phyloP scores from a whole-genome alignment of 2,888 invertebrate species.

The Lasioglossum villosulum region DNA sequence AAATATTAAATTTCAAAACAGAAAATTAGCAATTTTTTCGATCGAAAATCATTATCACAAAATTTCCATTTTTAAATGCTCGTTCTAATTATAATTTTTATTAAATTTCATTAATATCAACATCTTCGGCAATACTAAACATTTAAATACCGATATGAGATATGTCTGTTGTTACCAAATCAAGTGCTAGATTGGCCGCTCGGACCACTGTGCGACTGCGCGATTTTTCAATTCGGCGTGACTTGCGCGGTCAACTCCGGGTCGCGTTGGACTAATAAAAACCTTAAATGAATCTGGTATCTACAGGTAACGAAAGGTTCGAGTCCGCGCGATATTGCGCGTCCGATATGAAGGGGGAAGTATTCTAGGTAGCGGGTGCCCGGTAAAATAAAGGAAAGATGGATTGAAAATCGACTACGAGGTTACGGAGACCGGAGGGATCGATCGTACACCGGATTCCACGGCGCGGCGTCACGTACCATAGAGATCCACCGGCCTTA shows the following conservation, averaged over 20 bases:
- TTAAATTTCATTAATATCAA: too few relatives aligned
- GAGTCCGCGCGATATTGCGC: background rate
- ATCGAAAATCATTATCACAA: too few relatives aligned
- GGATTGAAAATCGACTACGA: background rate
- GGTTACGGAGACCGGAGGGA: background rate
- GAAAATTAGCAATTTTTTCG: too few relatives aligned
- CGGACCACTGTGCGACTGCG: background rate
- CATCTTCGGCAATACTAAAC: too few relatives aligned
- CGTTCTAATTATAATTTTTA: too few relatives aligned
- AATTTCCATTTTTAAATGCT: too few relatives aligned
- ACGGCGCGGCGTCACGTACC: conserved; percentile 17
- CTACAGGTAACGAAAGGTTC: background rate
- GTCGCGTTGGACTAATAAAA: background rate
- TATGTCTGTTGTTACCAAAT: too few relatives aligned
- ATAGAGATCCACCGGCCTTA: conserved; percentile 32
- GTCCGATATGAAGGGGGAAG: background rate
- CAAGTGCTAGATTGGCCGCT: too few relatives aligned
- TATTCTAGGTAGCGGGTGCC: background rate
- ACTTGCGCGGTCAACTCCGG: background rate
- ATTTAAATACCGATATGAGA: too few relatives aligned
- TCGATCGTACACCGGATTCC: conserved; percentile 2
- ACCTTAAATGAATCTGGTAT: background rate
- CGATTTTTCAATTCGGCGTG: background rate
- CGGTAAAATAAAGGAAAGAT: background rate
- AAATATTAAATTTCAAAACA: too few relatives aligned